phyloP scores from a whole-genome alignment of 1,140 invertebrate genomes.

The Diachasmimorpha longicaudata region DNA sequence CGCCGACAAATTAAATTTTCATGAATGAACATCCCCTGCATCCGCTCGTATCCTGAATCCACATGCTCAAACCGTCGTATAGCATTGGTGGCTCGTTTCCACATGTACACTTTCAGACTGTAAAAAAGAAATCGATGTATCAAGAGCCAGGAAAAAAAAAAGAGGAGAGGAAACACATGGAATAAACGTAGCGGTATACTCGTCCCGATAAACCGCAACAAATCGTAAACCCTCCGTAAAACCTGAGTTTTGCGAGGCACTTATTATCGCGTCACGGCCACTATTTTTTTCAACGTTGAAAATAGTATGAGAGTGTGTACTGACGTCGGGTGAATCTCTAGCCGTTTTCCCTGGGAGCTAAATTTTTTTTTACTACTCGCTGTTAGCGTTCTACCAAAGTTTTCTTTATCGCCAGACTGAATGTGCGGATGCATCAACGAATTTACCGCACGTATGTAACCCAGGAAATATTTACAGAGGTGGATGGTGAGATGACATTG shows the following conservation, averaged over 20 bases:
- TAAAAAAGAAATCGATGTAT: background rate
- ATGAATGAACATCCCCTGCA: background rate
- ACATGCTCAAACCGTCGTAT: background rate
- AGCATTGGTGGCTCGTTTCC: background rate
- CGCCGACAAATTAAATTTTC: background rate
- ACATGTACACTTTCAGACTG: background rate
- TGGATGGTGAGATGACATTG: slow-evolving; percentile 9
- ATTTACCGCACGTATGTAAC: slow-evolving; percentile 1
- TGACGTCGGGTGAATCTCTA: background rate
- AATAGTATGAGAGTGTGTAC: slow-evolving; percentile 1
- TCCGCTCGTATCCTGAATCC: background rate
- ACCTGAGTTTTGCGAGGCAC: slow-evolving; percentile 29
- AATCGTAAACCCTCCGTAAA: slow-evolving; percentile 29
- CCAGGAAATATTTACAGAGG: background rate
- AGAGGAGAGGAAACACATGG: background rate
- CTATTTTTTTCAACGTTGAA: slow-evolving; percentile 19
- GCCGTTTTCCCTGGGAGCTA: background rate
- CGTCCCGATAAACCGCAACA: slow-evolving; percentile 26
- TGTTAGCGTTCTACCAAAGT: background rate
- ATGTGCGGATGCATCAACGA: background rate
- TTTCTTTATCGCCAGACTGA: background rate
- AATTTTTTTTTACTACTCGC: background rate
- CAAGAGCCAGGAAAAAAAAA: background rate
- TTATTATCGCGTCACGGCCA: slow-evolving; percentile 28
- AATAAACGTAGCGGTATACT: background rate